Evolutionary conservation across 2,888 invertebrate species (phyloP).

Genomic region (Bugulina stolonifera): DNA sequence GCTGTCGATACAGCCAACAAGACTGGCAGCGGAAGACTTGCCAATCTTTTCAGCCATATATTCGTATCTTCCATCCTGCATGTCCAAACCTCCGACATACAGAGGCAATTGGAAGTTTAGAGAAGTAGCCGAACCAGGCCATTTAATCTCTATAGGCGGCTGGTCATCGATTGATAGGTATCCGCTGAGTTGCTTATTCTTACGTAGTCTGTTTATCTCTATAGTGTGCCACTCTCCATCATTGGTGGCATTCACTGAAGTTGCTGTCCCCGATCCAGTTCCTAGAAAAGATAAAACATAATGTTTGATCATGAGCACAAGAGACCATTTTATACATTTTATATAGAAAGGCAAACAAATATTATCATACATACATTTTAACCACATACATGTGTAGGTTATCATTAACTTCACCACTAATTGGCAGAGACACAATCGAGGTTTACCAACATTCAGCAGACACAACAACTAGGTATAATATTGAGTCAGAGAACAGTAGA

Average conservation of each 20-base stretch:
- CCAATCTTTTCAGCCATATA: slow-evolving; percentile 20
- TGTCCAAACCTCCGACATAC: slow-evolving; percentile 72
- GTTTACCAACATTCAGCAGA: no score
- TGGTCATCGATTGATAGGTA: neutral
- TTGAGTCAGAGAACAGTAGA: no score
- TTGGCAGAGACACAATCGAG: no score
- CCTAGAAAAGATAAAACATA: neutral
- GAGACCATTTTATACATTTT: no score
- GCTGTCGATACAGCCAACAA: slow-evolving; percentile 16
- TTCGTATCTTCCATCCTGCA: slow-evolving; percentile 48
- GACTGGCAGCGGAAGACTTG: slow-evolving; percentile 59
- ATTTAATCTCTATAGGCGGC: neutral
- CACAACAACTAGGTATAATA: no score
- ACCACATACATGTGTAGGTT: no score
- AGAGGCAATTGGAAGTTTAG: slow-evolving; percentile 65
- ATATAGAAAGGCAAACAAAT: no score
- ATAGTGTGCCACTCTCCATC: slow-evolving; percentile 88
- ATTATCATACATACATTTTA: no score
- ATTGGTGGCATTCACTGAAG: slow-evolving; percentile 62
- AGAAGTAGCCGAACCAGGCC: neutral
- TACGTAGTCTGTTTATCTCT: neutral
- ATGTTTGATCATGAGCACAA: no score
- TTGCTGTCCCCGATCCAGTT: slow-evolving; percentile 65
- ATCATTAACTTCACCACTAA: no score
- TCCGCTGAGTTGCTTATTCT: neutral